Evolutionary conservation across 2,888 invertebrate genomes (phyloP).

Genomic region (Tipula unca): DNA sequence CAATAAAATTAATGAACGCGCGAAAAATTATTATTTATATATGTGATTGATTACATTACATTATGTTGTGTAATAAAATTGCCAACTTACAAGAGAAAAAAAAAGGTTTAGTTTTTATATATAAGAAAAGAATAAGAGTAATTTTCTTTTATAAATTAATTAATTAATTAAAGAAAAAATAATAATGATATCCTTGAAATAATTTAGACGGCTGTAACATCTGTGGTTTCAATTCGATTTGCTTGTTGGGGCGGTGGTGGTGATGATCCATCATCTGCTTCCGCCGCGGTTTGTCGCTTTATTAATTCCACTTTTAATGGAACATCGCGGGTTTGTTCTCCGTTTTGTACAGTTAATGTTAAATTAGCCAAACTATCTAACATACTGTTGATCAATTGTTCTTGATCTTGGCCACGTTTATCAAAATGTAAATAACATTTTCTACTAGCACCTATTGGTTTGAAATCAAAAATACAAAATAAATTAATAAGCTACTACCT

Average conservation of each 20-base stretch:
- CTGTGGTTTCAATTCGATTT: conserved; percentile 17
- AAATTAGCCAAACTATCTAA: conserved; percentile 38
- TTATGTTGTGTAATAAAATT: background rate
- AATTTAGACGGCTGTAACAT: conserved; percentile 3
- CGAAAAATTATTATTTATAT: background rate
- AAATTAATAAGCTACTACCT: background rate
- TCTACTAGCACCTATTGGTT: conserved; percentile 48
- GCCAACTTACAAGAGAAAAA: background rate
- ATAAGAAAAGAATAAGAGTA: background rate
- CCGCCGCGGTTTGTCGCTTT: conserved; percentile 24
- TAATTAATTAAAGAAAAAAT: background rate
- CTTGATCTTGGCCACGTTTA: conserved; percentile 46
- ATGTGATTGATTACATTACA: background rate
- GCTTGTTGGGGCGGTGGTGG: background rate
- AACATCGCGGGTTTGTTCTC: conserved; percentile 31
- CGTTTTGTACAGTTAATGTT: conserved; percentile 29
- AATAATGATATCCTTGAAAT: background rate
- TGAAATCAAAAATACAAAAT: background rate
- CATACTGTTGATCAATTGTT: conserved; percentile 38
- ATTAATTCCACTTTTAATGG: conserved; percentile 36
- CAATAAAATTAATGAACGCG: background rate
- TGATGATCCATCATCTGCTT: background rate
- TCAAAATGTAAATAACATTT: conserved; percentile 68
- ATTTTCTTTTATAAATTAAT: conserved; percentile 8
- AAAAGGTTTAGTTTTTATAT: background rate